Evolutionary conservation across 35 echinoderm and acorn worm genomes (phyloP).

Genomic region (Apostichopus californicus): DNA sequence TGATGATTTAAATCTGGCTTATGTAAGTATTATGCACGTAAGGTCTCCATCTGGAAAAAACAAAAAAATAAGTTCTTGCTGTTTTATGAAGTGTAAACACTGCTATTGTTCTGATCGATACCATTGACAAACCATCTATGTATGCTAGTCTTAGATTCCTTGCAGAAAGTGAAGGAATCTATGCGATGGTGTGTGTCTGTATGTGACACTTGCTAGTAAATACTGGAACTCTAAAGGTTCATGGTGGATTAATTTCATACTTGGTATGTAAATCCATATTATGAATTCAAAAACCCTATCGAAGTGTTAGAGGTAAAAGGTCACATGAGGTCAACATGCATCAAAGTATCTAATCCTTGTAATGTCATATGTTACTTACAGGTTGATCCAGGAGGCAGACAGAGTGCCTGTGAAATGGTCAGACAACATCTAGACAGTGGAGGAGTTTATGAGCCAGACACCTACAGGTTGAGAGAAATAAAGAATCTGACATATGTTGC

Average conservation of each 20-base stretch:
- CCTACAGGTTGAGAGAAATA: conserved; percentile 73
- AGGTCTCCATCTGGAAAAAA: no score
- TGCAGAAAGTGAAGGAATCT: no score
- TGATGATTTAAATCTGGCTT: conserved; percentile 95
- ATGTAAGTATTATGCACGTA: conserved; percentile 62
- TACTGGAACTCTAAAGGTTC: no score
- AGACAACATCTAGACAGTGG: conserved; percentile 96
- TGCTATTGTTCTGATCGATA: background rate
- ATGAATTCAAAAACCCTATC: no score
- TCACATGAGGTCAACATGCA: no score
- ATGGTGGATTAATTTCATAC: no score
- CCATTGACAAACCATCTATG: background rate
- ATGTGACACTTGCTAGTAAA: no score
- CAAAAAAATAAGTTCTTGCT: background rate
- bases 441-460: conserved; percentile 94
- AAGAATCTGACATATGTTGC: conserved; percentile 99
- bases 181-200: no score
- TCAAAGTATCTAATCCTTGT: background rate
- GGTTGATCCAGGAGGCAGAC: conserved; percentile 77
- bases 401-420: conserved; percentile 97
- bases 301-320: no score
- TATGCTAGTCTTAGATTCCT: background rate
- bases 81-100: background rate
- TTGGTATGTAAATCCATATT: no score
- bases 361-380: conserved; percentile 17